Evolutionary conservation across 2,888 invertebrate species (phyloP).

Genomic region (Heteromyza rotundicornis): DNA sequence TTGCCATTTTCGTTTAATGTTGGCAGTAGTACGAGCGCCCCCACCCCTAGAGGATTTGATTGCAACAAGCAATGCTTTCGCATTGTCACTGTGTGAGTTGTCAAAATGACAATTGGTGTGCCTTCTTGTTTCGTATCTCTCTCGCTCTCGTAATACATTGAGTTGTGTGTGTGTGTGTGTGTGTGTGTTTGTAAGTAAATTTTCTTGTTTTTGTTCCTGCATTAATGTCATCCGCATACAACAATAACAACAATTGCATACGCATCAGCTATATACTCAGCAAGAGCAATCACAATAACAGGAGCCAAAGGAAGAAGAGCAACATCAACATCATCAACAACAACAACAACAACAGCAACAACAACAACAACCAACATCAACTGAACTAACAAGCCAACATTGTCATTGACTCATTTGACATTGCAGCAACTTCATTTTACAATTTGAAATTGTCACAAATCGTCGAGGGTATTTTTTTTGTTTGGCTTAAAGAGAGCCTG

Average conservation of each 20-base stretch:
- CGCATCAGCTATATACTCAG: not conserved
- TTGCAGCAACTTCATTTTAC: conserved; percentile 18
- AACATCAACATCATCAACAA: conserved; percentile 2
- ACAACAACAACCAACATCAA: no score
- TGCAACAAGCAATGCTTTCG: conserved; percentile 38
- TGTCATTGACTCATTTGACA: conserved; percentile 17
- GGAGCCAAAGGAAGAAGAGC: not conserved
- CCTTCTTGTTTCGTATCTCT: not conserved
- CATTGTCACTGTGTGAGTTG: conserved; percentile 16
- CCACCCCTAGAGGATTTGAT: conserved; percentile 8
- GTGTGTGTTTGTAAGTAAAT: conserved; percentile 21
- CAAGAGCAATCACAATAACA: no score
- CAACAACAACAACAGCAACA: not conserved
- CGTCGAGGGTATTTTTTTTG: no score
- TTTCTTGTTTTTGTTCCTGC: conserved; percentile 17
- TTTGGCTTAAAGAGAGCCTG: no score
- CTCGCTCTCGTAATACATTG: no score
- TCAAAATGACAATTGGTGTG: conserved; percentile 17
- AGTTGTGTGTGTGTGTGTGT: not conserved
- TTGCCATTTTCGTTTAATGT: conserved; percentile 54
- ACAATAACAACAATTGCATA: conserved; percentile 6
- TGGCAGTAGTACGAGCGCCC: not conserved
- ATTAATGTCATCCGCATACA: conserved; percentile 8
- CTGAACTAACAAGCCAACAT: conserved; percentile 7
- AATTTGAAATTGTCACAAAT: not conserved